These are phyloP conservation scores for Drosophila peninsularis DNA, from an alignment of 2,888 invertebrate species.

Conservation along the genomic window DNA sequence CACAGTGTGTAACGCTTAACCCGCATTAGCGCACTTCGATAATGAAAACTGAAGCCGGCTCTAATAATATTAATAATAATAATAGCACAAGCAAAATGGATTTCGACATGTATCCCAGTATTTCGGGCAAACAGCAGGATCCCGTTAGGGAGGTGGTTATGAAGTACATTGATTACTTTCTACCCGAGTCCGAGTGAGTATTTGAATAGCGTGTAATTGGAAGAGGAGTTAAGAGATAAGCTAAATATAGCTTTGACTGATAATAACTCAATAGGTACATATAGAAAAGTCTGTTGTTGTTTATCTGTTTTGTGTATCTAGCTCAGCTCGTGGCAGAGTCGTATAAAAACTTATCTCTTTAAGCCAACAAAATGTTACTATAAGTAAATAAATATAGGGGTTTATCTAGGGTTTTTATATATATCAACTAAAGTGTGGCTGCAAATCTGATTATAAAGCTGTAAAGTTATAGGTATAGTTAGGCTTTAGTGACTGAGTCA, in stretches of 20 bases:
- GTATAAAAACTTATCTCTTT: background rate
- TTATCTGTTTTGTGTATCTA: constrained; percentile 14
- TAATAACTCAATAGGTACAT: background rate
- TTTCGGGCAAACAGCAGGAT: constrained; percentile 87
- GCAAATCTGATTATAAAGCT: background rate
- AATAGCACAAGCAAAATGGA: constrained; percentile 85
- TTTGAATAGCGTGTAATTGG: background rate
- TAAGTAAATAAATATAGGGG: background rate
- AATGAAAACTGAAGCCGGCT: constrained; percentile 82
- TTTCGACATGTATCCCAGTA: constrained; percentile 86
- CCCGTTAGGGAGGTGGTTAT: constrained; percentile 89
- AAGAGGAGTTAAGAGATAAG: constrained; percentile 1
- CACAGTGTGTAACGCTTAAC: constrained; percentile 22
- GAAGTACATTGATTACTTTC: constrained; percentile 90
- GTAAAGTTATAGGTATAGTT: too few relatives aligned
- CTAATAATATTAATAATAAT: constrained; percentile 52
- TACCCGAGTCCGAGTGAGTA: constrained; percentile 87
- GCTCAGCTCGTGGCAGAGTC: background rate
- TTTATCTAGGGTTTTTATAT: background rate
- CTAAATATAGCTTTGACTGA: constrained; percentile 18
- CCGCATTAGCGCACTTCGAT: constrained; percentile 50
- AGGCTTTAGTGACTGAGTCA: too few relatives aligned
- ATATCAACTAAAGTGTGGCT: background rate
- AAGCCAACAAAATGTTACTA: background rate
- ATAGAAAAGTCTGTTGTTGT: background rate